Percentiles rank a stretch among this genome's conserved stretches.
Evolutionary conservation across 2,888 invertebrate species (phyloP).

Genomic region (Oligia strigilis): DNA sequence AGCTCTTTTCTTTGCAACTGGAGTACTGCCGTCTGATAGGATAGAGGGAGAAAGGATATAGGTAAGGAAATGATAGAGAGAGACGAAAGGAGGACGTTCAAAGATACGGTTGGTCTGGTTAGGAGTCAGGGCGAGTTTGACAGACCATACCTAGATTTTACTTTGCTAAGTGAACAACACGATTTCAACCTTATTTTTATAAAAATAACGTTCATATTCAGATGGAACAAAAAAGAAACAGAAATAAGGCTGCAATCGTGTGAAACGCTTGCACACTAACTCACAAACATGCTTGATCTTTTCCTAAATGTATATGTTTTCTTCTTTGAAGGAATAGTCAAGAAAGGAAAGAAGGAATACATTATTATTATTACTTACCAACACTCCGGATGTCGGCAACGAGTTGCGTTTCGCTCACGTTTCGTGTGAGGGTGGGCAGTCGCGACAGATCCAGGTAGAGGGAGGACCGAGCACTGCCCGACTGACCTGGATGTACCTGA

Average conservation of each 20-base stretch:
- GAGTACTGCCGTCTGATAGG: constrained; percentile 22
- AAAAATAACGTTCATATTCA: not conserved
- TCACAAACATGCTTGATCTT: not conserved
- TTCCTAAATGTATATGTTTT: not conserved
- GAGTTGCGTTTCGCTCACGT: constrained; percentile 97
- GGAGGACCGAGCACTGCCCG: constrained; percentile 86
- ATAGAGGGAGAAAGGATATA: constrained; percentile 18
- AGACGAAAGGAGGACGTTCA: not conserved
- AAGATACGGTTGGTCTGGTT: not conserved
- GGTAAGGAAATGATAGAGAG: not conserved
- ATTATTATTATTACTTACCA: constrained; percentile 87
- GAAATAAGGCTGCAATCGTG: not conserved
- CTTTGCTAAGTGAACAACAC: not conserved
- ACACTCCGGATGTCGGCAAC: constrained; percentile 94
- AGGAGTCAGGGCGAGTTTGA: not conserved
- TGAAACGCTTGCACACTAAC: not conserved
- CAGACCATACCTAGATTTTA: not conserved
- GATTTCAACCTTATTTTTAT: no score
- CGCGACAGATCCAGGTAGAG: constrained; percentile 92
- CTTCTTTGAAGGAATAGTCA: not conserved
- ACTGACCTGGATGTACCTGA: constrained; percentile 79
- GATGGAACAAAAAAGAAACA: no score
- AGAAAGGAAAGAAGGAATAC: not conserved
- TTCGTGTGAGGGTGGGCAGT: constrained; percentile 93
- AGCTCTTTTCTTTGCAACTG: constrained; percentile 15